A percentile compares a stretch with the other conserved stretches of the same genome.
phyloP scores from a whole-genome alignment of 2,888 invertebrate species.

The Onchidella celtica region DNA sequence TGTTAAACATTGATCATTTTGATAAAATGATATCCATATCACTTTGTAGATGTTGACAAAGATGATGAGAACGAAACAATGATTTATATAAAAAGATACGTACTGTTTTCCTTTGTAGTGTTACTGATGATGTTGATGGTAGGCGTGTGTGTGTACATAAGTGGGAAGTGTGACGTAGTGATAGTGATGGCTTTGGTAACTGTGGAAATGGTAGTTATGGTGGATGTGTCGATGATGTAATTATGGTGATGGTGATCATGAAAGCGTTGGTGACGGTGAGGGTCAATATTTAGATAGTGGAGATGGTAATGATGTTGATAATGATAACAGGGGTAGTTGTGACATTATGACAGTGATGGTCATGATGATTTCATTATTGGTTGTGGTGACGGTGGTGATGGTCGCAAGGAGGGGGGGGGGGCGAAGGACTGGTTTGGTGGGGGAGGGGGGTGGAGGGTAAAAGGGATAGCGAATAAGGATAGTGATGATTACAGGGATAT shows the following conservation, averaged over 20 bases:
- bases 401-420: too few species aligned
- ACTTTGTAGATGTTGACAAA: neutral
- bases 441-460: too few species aligned
- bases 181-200: neutral
- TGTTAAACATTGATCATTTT: too few species aligned
- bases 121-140: neutral
- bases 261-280: neutral
- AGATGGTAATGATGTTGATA: neutral
- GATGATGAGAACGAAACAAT: neutral
- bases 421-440: too few species aligned
- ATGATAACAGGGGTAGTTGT: neutral
- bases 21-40: too few species aligned
- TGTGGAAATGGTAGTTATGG: neutral
- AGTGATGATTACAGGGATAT: too few species aligned
- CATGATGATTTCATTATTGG: neutral
- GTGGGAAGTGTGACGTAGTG: neutral
- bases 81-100: too few species aligned
- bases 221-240: neutral
- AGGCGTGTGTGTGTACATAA: neutral
- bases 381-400: constrained; percentile 3
- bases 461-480: too few species aligned
- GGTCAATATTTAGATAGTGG: neutral
- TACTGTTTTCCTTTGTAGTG: too few species aligned
- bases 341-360: neutral
- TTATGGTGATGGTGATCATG: neutral